Evolutionary conservation across 2,113 vertebrate genomes (phyloP).

Genomic region (Bufo gargarizans): DNA sequence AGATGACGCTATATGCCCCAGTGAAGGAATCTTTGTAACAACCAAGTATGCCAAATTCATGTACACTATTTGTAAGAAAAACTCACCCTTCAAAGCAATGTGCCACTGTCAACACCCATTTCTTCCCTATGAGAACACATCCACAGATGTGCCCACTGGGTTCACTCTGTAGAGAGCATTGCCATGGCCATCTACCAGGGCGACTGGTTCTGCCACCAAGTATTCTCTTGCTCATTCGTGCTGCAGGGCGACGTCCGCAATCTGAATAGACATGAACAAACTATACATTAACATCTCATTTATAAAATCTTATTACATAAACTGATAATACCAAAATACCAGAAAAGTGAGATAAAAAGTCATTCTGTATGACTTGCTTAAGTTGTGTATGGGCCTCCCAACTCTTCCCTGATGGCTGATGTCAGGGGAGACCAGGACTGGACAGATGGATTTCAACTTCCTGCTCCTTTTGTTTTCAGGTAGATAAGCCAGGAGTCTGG

Average conservation of each 20-base stretch:
- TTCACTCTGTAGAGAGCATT: constrained; percentile 93
- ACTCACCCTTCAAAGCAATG: constrained; percentile 97
- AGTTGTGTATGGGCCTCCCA: too few species aligned
- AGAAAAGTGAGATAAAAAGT: too few species aligned
- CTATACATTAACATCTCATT: background rate
- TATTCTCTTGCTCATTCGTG: constrained; percentile 88
- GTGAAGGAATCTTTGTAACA: too few species aligned
- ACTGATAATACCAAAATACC: background rate
- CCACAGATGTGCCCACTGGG: constrained; percentile 92
- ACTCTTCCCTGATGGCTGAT: too few species aligned
- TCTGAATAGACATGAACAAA: constrained; percentile 66
- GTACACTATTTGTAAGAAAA: background rate
- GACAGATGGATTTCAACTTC: too few species aligned
- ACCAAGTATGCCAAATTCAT: too few species aligned
- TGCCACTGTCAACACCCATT: constrained; percentile 91
- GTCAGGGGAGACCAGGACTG: too few species aligned
- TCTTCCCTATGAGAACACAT: constrained; percentile 87
- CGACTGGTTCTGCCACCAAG: constrained; percentile 91
- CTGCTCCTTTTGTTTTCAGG: too few species aligned
- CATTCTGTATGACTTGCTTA: too few species aligned
- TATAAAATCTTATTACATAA: background rate
- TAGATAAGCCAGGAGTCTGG: too few species aligned
- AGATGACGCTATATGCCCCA: too few species aligned
- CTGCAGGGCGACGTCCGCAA: constrained; percentile 82
- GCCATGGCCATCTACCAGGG: constrained; percentile 93